Evolutionary conservation across 1,140 invertebrate species (phyloP).

Genomic region (Mya arenaria): DNA sequence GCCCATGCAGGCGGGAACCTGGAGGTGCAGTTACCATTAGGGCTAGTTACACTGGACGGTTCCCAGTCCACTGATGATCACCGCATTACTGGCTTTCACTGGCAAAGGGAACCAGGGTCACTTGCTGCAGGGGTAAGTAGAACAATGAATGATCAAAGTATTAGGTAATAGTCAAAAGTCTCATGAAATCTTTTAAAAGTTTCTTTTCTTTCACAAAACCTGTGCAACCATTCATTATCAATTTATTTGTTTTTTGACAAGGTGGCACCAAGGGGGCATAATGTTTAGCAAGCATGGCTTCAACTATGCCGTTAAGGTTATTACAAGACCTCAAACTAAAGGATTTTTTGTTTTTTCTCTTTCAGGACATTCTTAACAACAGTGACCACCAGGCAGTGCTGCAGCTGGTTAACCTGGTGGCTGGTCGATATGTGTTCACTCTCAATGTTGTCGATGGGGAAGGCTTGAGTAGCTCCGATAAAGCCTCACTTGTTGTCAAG

Average conservation of each 20-base stretch:
- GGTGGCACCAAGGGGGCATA: neutral
- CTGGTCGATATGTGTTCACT: conserved; percentile 93
- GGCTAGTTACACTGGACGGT: conserved; percentile 91
- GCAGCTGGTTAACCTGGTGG: conserved; percentile 91
- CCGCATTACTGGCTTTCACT: conserved; percentile 91
- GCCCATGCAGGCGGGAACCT: conserved; percentile 89
- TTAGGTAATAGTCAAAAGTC: too few species aligned
- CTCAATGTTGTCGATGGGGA: conserved; percentile 94
- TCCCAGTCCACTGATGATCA: conserved; percentile 93
- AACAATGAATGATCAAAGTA: too few species aligned
- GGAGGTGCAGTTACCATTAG: conserved; percentile 88
- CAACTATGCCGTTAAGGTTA: too few species aligned
- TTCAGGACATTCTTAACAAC: conserved; percentile 77
- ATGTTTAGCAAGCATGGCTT: too few species aligned
- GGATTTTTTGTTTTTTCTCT: too few species aligned
- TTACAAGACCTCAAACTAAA: too few species aligned
- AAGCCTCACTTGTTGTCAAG: conserved; percentile 92
- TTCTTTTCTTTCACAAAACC: too few species aligned
- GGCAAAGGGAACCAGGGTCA: conserved; percentile 91
- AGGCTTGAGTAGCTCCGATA: conserved; percentile 90
- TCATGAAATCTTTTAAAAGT: too few species aligned
- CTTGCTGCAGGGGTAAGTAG: conserved; percentile 90
- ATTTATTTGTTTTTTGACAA: neutral
- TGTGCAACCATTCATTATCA: neutral
- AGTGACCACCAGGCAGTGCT: conserved; percentile 78